These are phyloP conservation scores for Gephyroberyx darwinii DNA, from an alignment of 2,797 vertebrate species.

Conservation along the genomic window DNA sequence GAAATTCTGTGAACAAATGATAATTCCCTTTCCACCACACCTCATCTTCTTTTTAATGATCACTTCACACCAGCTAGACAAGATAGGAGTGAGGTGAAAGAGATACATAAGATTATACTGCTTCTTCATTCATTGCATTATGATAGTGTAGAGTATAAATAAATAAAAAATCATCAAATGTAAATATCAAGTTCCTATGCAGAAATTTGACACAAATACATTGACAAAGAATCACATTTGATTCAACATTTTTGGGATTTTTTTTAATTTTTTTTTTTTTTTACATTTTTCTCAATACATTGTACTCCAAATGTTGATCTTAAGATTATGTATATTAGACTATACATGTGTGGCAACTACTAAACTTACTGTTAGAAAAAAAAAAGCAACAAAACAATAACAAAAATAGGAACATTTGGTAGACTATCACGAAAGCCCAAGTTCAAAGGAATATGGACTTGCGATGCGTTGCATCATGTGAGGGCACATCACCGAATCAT, in stretches of 20 bases:
- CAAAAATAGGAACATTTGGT: constrained; percentile 72
- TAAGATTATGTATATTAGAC: not conserved
- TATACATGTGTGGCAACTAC: constrained; percentile 48
- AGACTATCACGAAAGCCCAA: constrained; percentile 79
- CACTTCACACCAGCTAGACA: constrained; percentile 41
- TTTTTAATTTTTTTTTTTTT: too few relatives aligned
- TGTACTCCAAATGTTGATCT: constrained; percentile 33
- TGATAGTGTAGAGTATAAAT: constrained; percentile 14
- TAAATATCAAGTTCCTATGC: constrained; percentile 36
- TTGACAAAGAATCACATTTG: not conserved
- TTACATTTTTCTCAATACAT: not conserved
- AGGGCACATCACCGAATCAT: constrained; percentile 72
- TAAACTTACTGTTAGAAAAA: constrained; percentile 52
- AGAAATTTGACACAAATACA: constrained; percentile 15
- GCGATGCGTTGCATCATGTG: constrained; percentile 84
- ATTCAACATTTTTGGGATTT: not conserved
- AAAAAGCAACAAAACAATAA: constrained; percentile 74
- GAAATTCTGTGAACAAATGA: constrained; percentile 42
- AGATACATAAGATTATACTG: constrained; percentile 25
- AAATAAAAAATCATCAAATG: constrained; percentile 18
- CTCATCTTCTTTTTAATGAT: constrained; percentile 24
- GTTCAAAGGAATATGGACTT: constrained; percentile 84
- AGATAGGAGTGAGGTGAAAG: constrained; percentile 43
- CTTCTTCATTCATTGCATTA: constrained; percentile 26
- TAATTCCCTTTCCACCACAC: constrained; percentile 38